Evolutionary conservation across 2,113 vertebrate species (phyloP).

Genomic region (Octodon degus): DNA sequence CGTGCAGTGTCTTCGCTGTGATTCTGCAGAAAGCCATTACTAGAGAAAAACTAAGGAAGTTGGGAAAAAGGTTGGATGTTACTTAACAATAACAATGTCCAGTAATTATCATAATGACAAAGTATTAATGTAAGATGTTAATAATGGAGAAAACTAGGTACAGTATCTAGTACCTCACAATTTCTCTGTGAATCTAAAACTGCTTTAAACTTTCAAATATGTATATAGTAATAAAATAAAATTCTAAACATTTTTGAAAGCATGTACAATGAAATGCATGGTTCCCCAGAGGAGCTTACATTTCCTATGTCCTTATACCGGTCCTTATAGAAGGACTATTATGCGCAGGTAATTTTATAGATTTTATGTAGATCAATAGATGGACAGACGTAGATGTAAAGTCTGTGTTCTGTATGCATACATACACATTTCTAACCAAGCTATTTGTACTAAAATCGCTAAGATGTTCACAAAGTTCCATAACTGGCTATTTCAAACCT

Average conservation of each 20-base stretch:
- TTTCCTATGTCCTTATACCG: background rate
- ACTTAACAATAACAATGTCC: background rate
- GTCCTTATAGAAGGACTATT: background rate
- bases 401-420: background rate
- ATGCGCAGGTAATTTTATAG: background rate
- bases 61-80: background rate
- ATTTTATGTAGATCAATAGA: background rate
- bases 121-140: background rate
- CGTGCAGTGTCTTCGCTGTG: no score
- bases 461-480: background rate
- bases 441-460: background rate
- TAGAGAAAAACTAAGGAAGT: background rate
- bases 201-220: background rate
- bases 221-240: background rate
- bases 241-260: background rate
- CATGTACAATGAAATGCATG: background rate
- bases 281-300: background rate
- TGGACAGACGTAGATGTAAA: background rate
- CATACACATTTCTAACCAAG: background rate
- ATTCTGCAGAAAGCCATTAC: background rate
- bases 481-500: background rate
- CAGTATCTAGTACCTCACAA: background rate
- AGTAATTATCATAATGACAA: background rate
- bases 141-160: background rate
- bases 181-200: background rate